Base-by-base conservation (phyloP, 2,113 vertebrate genomes). In the Merops nubicus region DNA sequence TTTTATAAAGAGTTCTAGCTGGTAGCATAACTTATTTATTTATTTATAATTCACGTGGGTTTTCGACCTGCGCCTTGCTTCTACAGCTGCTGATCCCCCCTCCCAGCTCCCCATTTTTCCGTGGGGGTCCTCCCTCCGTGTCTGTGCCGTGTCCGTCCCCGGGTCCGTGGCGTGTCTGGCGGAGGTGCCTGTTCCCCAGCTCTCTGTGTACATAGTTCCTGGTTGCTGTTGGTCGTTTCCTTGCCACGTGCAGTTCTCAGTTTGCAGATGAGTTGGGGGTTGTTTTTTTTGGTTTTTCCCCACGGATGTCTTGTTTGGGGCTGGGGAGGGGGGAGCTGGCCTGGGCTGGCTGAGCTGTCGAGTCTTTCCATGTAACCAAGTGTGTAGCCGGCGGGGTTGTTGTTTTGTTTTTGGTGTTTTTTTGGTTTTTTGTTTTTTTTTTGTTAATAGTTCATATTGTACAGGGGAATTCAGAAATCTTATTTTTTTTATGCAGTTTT, bases 21-120 rank as follows among this genome's bases (percentile, higher is more conserved):
- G 54, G 89, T 91, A 98, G 94, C 97, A 78, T 97, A 82, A 96
- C 69, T 91, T 99, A 99, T 99, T 99, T 99, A 99, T 99, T 99
- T 99, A 99, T 99, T 99, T 99, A 99, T 99, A 98, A 98, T 96
- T 98, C 97, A 89, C n/a, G 87, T 97, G 97, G 98, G 97, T 97
- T 98, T 89, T 86, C 34, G 89, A 96, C 98, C 98, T 94, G 95
- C 69, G 95, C 93, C 97, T 97, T 98, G 98, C 98, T 98, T 98
- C 98, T 98, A 97, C 98, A 95, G 97, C 97, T 97, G 97, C 96
- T 85, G 91, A 90, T 93, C 62, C 94, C 70, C n/a, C n/a, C n/a
- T n/a, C n/a, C n/a, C n/a, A n/a, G n/a, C n/a, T n/a, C n/a, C n/a
- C 77, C 1, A 1, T 64, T 85, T 88, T 92, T 91, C 96, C 50